phyloP scores from a whole-genome alignment of 2,888 invertebrate genomes.

The Torymus texanus region DNA sequence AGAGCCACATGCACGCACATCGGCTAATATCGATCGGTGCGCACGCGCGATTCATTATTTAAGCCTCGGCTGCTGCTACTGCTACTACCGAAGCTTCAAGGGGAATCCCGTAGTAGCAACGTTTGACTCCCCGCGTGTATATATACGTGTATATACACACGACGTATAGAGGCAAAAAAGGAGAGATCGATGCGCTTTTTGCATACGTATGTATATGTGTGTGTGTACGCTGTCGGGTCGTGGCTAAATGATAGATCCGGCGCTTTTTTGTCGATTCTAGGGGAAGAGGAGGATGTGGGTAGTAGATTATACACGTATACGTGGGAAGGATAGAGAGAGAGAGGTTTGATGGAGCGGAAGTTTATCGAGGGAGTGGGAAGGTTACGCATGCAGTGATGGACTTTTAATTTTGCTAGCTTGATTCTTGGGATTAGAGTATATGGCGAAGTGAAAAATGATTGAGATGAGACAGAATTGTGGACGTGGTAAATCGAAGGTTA shows the following conservation, averaged over 20 bases:
- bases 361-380: no score
- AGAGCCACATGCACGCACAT: neutral
- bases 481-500: no score
- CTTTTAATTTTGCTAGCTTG: no score
- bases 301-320: no score
- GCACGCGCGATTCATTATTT: constrained; percentile 53
- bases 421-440: no score
- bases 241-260: constrained; percentile 53
- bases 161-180: neutral
- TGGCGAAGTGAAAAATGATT: no score
- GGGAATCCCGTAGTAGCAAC: constrained; percentile 28
- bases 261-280: neutral
- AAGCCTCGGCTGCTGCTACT: constrained; percentile 3
- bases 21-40: constrained; percentile 39
- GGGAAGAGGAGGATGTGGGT: no score
- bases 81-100: constrained; percentile 10
- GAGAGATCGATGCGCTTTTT: constrained; percentile 48
- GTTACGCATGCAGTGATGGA: no score
- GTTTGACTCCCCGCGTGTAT: neutral
- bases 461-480: no score
- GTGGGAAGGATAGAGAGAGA: no score
- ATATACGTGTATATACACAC: neutral
- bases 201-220: constrained; percentile 3
- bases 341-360: no score
- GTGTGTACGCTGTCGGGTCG: neutral